These are phyloP conservation scores for Felis chaus DNA, from an alignment of 2,113 vertebrate species.

Conservation along the genomic window DNA sequence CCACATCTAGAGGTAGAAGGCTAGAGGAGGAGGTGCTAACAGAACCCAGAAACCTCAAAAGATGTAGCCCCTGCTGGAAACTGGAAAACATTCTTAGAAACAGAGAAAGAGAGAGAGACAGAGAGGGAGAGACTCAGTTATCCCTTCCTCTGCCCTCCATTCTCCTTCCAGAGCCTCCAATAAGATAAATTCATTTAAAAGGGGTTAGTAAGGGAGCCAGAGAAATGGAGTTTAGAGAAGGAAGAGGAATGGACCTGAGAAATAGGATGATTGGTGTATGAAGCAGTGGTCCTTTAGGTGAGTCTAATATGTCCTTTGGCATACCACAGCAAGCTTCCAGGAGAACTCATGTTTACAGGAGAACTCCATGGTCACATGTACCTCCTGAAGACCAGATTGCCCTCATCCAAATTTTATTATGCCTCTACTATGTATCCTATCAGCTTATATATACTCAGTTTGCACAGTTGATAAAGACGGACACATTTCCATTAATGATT, in stretches of 20 bases:
- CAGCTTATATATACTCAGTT: background rate
- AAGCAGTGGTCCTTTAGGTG: background rate
- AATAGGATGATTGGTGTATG: background rate
- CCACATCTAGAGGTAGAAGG: background rate
- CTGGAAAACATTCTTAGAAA: background rate
- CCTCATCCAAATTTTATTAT: background rate
- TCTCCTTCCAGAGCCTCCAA: background rate
- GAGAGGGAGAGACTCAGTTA: background rate
- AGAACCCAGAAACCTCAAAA: background rate
- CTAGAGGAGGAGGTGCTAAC: background rate
- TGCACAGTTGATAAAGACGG: background rate
- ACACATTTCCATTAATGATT: background rate
- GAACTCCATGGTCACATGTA: background rate
- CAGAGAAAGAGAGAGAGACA: background rate
- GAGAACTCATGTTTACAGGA: background rate
- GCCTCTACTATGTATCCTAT: background rate
- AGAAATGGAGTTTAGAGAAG: background rate
- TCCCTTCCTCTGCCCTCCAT: background rate
- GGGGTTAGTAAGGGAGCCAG: background rate
- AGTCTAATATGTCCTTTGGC: background rate
- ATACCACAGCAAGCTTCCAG: background rate
- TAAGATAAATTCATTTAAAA: background rate
- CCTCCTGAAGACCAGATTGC: background rate
- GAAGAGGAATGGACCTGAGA: background rate
- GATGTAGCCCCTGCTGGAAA: background rate